Conservation (phyloP, 2,888 invertebrate genomes). For the Tinea pellionella region DNA sequence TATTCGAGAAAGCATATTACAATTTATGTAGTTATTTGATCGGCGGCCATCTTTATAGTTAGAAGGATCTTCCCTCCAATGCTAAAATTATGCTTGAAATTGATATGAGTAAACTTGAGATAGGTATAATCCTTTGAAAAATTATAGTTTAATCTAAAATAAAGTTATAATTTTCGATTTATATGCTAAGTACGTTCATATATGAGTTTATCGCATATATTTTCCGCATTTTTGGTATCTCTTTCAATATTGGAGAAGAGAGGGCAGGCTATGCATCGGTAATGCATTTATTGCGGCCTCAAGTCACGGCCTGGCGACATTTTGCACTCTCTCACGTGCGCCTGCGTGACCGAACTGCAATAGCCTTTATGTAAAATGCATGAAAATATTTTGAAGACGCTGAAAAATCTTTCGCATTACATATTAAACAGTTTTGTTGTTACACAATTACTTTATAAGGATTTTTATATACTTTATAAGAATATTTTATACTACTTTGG, state of each 20-base stretch:
- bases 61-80: no score
- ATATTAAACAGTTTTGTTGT: constrained; percentile 6
- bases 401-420: constrained; percentile 4
- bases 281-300: constrained; percentile 20
- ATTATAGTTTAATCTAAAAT: not conserved
- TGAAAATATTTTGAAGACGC: constrained; percentile 9
- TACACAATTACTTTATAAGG: not conserved
- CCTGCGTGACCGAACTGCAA: constrained; percentile 12
- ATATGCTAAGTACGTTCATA: not conserved
- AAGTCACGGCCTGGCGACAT: constrained; percentile 13
- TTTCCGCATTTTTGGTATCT: constrained; percentile 8
- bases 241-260: constrained; percentile 13
- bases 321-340: constrained; percentile 12
- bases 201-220: not conserved
- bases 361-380: constrained; percentile 10
- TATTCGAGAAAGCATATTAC: no score
- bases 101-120: no score
- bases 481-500: no score
- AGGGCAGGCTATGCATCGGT: constrained; percentile 23
- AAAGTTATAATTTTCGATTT: not conserved
- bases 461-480: no score
- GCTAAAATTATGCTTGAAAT: no score
- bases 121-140: no score
- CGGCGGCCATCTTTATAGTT: no score
- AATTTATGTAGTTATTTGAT: no score